These are phyloP conservation scores for Rhombomys opimus DNA, from an alignment of 2,113 vertebrate genomes.

Conservation along the genomic window DNA sequence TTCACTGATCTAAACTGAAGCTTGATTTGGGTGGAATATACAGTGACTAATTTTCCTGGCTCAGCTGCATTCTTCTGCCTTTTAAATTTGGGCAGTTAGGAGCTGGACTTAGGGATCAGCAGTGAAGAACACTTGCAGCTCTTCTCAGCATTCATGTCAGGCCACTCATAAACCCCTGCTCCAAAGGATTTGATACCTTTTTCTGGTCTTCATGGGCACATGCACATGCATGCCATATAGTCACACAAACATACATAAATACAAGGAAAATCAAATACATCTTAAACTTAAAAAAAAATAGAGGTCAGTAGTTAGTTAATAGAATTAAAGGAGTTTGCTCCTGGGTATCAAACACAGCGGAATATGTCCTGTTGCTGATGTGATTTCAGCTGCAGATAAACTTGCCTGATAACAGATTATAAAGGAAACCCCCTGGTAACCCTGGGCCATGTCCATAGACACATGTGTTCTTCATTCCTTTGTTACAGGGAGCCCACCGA, in stretches of 20 bases:
- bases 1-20: slow-evolving; percentile 47
- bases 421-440: not conserved
- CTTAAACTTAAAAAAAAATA: not conserved
- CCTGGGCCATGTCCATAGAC: not conserved
- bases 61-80: not conserved
- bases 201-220: not conserved
- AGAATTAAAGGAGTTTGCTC: not conserved
- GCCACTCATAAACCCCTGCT: no score
- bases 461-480: not conserved
- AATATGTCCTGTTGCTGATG: not conserved
- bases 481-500: not conserved
- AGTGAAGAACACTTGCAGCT: not conserved
- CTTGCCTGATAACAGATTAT: slow-evolving; percentile 1
- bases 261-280: not conserved
- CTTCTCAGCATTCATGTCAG: not conserved
- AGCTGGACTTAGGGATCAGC: no score
- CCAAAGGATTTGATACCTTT: not conserved
- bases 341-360: not conserved
- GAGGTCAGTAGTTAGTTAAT: not conserved
- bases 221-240: not conserved
- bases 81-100: not conserved
- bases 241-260: not conserved
- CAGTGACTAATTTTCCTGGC: slow-evolving; percentile 35
- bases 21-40: slow-evolving; percentile 2
- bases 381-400: not conserved